A percentile compares a stretch with the other conserved stretches of the same genome.
phyloP scores from a whole-genome alignment of 2,888 invertebrate genomes.

The Rhyacophila evoluta region DNA sequence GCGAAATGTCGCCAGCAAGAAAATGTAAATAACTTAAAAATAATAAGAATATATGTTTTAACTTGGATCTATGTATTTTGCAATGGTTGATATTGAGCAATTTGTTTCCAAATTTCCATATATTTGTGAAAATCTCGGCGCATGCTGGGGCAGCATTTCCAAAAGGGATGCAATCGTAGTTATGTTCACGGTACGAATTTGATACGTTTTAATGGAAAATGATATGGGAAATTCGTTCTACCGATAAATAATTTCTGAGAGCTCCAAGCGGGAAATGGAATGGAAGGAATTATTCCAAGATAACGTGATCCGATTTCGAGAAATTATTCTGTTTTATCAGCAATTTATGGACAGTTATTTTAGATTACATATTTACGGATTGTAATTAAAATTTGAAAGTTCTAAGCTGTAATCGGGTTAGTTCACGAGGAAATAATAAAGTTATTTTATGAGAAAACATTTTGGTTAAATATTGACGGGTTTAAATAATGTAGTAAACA shows the following conservation, averaged over 20 bases:
- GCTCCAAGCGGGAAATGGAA: neutral
- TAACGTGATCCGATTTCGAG: conserved; percentile 3
- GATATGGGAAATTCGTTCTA: conserved; percentile 10
- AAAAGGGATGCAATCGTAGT: conserved; percentile 11
- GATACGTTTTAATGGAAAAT: conserved; percentile 20
- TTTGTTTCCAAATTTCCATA: neutral
- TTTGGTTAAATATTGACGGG: too few relatives aligned
- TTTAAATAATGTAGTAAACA: too few relatives aligned
- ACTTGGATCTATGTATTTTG: neutral
- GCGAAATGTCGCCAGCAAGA: too few relatives aligned
- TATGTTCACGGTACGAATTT: neutral
- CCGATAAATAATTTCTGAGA: neutral
- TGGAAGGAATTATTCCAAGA: conserved; percentile 7
- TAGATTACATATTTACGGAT: neutral
- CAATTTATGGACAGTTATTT: neutral
- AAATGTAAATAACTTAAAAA: too few relatives aligned
- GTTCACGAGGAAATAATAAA: too few relatives aligned
- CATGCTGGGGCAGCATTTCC: neutral
- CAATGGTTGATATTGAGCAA: neutral
- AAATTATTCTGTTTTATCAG: neutral
- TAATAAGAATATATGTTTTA: neutral
- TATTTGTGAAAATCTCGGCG: conserved; percentile 3
- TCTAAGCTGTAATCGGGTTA: too few relatives aligned
- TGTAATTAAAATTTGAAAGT: too few relatives aligned
- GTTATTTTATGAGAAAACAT: too few relatives aligned